Evolutionary conservation across 2,113 vertebrate species (phyloP), one percentile per base, ranked within the genome.

Genomic region (Catharus fuscescens): DNA sequence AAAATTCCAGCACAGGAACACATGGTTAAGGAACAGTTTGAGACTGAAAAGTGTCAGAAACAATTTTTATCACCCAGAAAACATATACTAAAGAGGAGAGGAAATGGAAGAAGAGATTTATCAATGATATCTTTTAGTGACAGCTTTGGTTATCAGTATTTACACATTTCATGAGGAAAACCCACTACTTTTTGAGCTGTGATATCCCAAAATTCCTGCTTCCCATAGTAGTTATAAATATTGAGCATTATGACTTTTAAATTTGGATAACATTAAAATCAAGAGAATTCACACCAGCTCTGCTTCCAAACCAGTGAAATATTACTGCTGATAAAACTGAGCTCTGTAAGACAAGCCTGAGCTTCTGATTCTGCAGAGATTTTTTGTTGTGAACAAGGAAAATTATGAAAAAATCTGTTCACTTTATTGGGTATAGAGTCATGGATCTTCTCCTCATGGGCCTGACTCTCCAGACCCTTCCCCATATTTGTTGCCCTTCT

Each of bases 401-500:
- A 90, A 84, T 0, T 2, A 50, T 26, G 0, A 8, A 89, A 76
- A 89, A 72, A 76, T 14, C 61, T 62, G 10, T 24, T 91, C 1
- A 3, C 5, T 25, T 59, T 83, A 24, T 29, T 74, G 7, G 24
- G 32, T 36, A 31, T 1, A 47, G 14, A 40, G 10, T 26, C 9
- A 29, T 2, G 10, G 18, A 45, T 45, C 50, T 66, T 15, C 61
- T 50, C 8, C 44, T 76, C 52, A 10, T 21, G 14, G 24, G 16
- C 16, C 42, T 66, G 71, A 31, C 14, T 50, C 16, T 52, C 25
- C 71, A 44, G 32, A 44, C 10, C 14, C 26, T 34, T 42, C 36
- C 44, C 16, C 0, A 0, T 11, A 34, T 52, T 26, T 42, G 5
- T 4, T 60, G 14, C 13, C 17, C 7, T 76, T 67, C 44, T 44